Evolutionary conservation across 1,140 invertebrate genomes (phyloP).

Genomic region (Hyles euphorbiae): DNA sequence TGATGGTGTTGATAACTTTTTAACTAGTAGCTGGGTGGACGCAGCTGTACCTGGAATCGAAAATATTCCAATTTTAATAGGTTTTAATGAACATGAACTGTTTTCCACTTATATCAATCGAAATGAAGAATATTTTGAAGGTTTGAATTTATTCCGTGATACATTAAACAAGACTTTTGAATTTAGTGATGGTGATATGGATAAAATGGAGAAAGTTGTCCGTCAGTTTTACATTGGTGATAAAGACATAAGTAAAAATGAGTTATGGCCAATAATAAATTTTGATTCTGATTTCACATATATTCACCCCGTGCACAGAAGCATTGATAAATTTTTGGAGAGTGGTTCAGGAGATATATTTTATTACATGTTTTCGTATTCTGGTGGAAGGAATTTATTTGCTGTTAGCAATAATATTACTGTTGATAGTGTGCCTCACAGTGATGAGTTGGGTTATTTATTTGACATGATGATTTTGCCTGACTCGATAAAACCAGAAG

Average conservation of each 20-base stretch:
- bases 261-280: constrained; percentile 21
- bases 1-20: constrained; percentile 25
- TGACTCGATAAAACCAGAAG: constrained; percentile 15
- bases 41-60: constrained; percentile 27
- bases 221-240: constrained; percentile 38
- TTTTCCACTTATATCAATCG: constrained; percentile 6
- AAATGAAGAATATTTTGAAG: constrained; percentile 18
- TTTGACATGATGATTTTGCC: constrained; percentile 21
- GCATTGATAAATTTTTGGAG: constrained; percentile 26
- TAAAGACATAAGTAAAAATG: constrained; percentile 16
- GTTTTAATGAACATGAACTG: constrained; percentile 31
- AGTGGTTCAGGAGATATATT: constrained; percentile 30
- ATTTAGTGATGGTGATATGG: constrained; percentile 17
- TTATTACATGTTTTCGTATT: constrained; percentile 37
- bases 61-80: constrained; percentile 29
- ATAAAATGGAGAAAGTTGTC: constrained; percentile 16
- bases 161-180: constrained; percentile 21
- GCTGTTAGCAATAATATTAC: constrained; percentile 17
- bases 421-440: constrained; percentile 20
- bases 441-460: constrained; percentile 36
- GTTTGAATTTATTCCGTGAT: constrained; percentile 18
- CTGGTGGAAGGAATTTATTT: constrained; percentile 26
- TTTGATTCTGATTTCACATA: constrained; percentile 34
- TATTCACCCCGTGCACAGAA: constrained; percentile 33
- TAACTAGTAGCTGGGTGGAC: constrained; percentile 26